These are phyloP conservation scores for Drosophila insularis DNA, from an alignment of 1,140 invertebrate species.

Conservation along the genomic window DNA sequence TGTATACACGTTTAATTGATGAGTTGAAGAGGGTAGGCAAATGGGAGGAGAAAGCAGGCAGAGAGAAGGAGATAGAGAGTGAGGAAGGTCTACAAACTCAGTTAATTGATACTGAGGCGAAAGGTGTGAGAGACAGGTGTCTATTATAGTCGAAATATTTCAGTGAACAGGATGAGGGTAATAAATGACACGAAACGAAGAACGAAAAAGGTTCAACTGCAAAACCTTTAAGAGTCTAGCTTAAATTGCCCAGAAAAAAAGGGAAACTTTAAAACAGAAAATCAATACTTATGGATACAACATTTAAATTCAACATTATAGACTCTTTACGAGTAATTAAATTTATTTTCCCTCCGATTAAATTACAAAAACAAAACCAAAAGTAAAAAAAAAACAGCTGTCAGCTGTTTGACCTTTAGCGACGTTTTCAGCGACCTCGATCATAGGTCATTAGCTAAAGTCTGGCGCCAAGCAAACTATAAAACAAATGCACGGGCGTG, in stretches of 20 bases:
- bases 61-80: neutral
- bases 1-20: conserved; percentile 63
- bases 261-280: neutral
- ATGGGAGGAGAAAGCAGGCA: neutral
- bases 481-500: conserved; percentile 70
- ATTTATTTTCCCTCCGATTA: neutral
- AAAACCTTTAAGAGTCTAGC: neutral
- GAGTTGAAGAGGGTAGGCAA: conserved; percentile 65
- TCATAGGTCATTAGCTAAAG: conserved; percentile 62
- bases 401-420: neutral
- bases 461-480: conserved; percentile 70
- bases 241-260: neutral
- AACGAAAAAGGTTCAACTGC: neutral
- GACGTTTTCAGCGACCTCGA: conserved; percentile 17
- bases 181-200: neutral
- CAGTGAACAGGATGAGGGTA: conserved; percentile 4
- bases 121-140: conserved; percentile 47
- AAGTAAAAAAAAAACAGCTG: neutral
- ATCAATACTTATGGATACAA: neutral
- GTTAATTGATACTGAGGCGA: conserved; percentile 38
- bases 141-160: conserved; percentile 28
- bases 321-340: neutral
- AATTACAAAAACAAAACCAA: neutral
- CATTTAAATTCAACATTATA: neutral
- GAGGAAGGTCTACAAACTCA: conserved; percentile 6